phyloP scores from a whole-genome alignment of 1,140 invertebrate species.

The Trachymyrmex septentrionalis region DNA sequence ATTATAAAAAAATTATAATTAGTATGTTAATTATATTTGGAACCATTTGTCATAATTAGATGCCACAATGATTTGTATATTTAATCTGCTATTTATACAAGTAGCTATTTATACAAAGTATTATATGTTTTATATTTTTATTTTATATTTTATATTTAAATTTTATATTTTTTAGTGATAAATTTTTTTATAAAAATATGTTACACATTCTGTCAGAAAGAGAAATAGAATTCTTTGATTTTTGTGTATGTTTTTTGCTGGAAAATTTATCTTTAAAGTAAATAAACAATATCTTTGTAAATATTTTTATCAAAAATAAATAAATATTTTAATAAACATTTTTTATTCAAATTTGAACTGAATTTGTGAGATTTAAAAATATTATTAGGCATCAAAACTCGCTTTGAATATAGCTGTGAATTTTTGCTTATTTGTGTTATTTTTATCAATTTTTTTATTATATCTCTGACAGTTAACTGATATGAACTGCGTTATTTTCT shows the following conservation, averaged over 20 bases:
- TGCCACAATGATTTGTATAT: not conserved
- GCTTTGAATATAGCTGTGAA: too few relatives aligned
- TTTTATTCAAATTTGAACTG: too few relatives aligned
- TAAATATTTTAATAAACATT: too few relatives aligned
- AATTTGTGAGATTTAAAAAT: too few relatives aligned
- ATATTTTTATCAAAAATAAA: not conserved
- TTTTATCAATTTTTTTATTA: slow-evolving; percentile 8
- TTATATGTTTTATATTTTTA: not conserved
- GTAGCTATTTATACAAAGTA: not conserved
- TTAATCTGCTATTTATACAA: not conserved
- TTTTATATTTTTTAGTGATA: not conserved
- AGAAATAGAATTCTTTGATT: not conserved
- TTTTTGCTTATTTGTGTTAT: not conserved
- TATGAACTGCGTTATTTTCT: slow-evolving; percentile 11
- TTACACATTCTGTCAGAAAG: not conserved
- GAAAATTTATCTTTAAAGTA: not conserved
- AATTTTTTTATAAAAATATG: not conserved
- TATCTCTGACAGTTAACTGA: slow-evolving; percentile 30
- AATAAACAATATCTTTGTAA: not conserved
- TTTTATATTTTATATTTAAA: slow-evolving; percentile 7
- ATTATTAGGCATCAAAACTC: too few relatives aligned
- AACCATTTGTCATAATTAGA: not conserved
- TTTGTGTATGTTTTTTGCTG: not conserved
- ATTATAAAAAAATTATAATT: not conserved
- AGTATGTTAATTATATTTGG: not conserved